phyloP scores from a whole-genome alignment of 2,888 invertebrate species.

The Epicampocera succincta region DNA sequence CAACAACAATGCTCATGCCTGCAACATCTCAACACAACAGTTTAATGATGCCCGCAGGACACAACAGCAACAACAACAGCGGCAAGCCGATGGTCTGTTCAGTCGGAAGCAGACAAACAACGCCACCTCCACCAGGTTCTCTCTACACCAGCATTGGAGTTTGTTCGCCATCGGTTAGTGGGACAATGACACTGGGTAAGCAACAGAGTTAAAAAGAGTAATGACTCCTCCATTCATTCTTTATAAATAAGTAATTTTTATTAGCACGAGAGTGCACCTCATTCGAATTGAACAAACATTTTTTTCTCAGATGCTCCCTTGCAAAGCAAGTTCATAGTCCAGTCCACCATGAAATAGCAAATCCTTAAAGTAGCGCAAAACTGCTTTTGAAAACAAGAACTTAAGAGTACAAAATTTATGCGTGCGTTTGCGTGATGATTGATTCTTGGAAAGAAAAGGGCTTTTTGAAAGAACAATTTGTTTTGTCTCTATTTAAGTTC shows the following conservation, averaged over 20 bases:
- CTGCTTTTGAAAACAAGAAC: too few species aligned
- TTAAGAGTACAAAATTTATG: too few species aligned
- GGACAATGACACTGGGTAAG: conserved; percentile 78
- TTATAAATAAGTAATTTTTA: not conserved
- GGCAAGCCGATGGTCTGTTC: conserved; percentile 63
- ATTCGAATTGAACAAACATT: too few species aligned
- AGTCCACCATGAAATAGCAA: too few species aligned
- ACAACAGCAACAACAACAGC: conserved; percentile 66
- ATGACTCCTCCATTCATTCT: not conserved
- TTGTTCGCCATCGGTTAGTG: conserved; percentile 75
- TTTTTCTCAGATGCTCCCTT: too few species aligned
- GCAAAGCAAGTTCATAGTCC: too few species aligned
- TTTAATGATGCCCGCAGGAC: conserved; percentile 72
- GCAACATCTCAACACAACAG: conserved; percentile 73
- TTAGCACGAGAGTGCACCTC: too few species aligned
- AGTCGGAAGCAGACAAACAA: conserved; percentile 72
- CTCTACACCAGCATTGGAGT: conserved; percentile 77
- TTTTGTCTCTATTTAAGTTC: too few species aligned
- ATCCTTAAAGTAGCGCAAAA: too few species aligned
- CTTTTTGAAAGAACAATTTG: too few species aligned
- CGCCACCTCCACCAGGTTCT: conserved; percentile 76
- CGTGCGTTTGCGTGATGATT: too few species aligned
- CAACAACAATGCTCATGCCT: conserved; percentile 80
- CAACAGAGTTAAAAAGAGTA: conserved; percentile 33
- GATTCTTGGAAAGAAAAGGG: too few species aligned